Evolutionary conservation across 2,888 invertebrate species (phyloP).

Genomic region (Hartigia nigra): DNA sequence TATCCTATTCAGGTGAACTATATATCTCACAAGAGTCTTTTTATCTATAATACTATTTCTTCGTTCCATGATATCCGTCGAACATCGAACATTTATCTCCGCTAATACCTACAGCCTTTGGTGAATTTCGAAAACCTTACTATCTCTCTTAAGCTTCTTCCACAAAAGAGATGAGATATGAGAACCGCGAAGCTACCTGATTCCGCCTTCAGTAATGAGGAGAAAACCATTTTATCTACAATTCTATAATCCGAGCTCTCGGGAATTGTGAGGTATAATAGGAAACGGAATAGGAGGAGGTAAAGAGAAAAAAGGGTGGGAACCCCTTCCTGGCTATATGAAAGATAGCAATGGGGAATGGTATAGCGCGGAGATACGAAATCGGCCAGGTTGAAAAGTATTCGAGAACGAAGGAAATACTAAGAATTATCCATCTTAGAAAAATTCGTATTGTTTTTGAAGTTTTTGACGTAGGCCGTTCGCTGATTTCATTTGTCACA

Average conservation of each 20-base stretch:
- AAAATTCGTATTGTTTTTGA: neutral
- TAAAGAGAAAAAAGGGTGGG: neutral
- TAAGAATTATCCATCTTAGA: neutral
- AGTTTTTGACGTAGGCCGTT: neutral
- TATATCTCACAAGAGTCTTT: neutral
- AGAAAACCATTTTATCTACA: constrained; percentile 28
- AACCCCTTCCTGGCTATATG: neutral
- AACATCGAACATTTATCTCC: constrained; percentile 4
- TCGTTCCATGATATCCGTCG: neutral
- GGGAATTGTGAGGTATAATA: constrained; percentile 26
- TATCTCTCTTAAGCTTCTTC: constrained; percentile 16
- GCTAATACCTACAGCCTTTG: neutral
- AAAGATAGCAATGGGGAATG: neutral
- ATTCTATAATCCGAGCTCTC: constrained; percentile 25
- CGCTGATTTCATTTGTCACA: neutral
- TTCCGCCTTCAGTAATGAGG: constrained; percentile 25
- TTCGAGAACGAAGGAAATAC: neutral
- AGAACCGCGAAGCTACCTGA: constrained; percentile 20
- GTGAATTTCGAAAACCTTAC: constrained; percentile 6
- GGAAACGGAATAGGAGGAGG: constrained; percentile 17
- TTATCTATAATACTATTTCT: neutral
- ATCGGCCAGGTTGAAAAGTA: neutral
- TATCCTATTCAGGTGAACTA: neutral
- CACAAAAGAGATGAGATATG: constrained; percentile 17
- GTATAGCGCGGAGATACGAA: neutral